Evolutionary conservation across 1,140 invertebrate species (phyloP), one percentile per base, ranked within the genome.

Genomic region (Calycopis cecrops): DNA sequence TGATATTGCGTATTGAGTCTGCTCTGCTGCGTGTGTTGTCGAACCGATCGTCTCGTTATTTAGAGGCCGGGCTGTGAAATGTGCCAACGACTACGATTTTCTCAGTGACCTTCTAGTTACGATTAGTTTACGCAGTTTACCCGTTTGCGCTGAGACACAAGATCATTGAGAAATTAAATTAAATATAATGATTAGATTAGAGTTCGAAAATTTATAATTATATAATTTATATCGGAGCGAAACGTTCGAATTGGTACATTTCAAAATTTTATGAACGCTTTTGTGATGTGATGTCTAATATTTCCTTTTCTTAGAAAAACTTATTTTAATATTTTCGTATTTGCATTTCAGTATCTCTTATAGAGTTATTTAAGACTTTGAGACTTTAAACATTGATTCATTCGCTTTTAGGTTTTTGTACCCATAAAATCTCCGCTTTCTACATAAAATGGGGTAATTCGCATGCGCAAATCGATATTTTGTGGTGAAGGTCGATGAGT

Each of bases 11-110:
- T 79, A 79, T 70, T 79, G 67, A 81, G 78, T 85, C 79, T 86
- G 77, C 79, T 79, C 76, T 79, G 77, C 80, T 84, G 80, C 82
- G 82, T 84, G 82, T 85, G 76, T 81, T 84, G 76, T 85, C 74
- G 69, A 78, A 60, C 76, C 77, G 67, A 79, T 74, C 73, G 76
- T 78, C 66, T 74, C 76, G 69, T 79, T 72, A 59, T 62, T 73
- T 82, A 85, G 80, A 76, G 63, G 76, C 82, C 75, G 77, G 75
- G 69, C 69, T 63, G 68, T 67, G 80, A 79, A 80, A 76, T 78
- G 79, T 78, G 76, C 80, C 82, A 78, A 81, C 62, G 48, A 67
- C 53, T 49, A 28, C 14, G 52, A 42, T 28, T 52, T 53, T 53
- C 52, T 53, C 52, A 44, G 52, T 53, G 52, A 53, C 21, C 52